Evolutionary conservation across 2,888 invertebrate species (phyloP).

Genomic region (Agrenia bidenticulata): DNA sequence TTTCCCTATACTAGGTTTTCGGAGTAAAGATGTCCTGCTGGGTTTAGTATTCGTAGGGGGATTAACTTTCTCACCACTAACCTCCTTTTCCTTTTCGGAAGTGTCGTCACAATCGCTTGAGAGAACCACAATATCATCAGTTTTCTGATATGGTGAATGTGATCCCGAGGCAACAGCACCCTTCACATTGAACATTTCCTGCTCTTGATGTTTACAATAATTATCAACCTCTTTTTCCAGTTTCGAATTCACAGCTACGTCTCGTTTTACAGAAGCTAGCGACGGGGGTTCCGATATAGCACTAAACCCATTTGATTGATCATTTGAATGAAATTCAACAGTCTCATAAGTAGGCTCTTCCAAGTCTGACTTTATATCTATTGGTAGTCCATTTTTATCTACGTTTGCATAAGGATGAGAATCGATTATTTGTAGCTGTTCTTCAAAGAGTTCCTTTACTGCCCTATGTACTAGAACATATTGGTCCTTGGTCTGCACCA

Average conservation of each 20-base stretch:
- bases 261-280: constrained; percentile 53
- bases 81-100: constrained; percentile 16
- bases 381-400: constrained; percentile 57
- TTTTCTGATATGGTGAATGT: constrained; percentile 13
- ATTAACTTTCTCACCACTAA: not conserved
- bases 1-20: constrained; percentile 55
- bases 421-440: constrained; percentile 61
- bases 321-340: constrained; percentile 33
- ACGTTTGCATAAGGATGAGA: constrained; percentile 62
- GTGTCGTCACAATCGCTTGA: constrained; percentile 13
- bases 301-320: constrained; percentile 13
- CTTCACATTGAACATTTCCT: constrained; percentile 25
- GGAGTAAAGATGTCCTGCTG: constrained; percentile 40
- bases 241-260: constrained; percentile 52
- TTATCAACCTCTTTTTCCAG: constrained; percentile 56
- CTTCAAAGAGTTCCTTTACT: constrained; percentile 60
- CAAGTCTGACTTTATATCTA: constrained; percentile 52
- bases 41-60: not conserved
- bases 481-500: constrained; percentile 62
- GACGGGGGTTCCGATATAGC: constrained; percentile 25
- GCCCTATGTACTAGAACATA: constrained; percentile 62
- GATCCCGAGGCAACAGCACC: constrained; percentile 2
- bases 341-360: constrained; percentile 55
- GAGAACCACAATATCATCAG: constrained; percentile 15
- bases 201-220: constrained; percentile 32